Base-by-base conservation (phyloP, 2,888 invertebrate species). In the Apamea crenata region DNA sequence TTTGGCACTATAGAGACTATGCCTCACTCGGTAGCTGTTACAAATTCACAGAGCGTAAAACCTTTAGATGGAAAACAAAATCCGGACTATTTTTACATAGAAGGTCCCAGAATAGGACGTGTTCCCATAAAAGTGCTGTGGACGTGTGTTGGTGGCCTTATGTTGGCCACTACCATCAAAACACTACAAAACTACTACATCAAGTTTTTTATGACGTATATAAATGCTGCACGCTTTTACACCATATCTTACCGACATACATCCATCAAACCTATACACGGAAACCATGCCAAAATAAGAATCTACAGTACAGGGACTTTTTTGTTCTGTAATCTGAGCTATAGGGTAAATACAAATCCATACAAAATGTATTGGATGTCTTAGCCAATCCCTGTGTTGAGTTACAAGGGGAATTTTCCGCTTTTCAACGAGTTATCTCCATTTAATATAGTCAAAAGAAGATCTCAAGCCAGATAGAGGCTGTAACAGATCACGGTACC, bases 401-500 rank as follows among this genome's bases (percentile, higher is more conserved):
- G 32, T 83, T 61, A 77, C 78, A 44, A 61, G 53, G 1, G 18
- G 25, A 61, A 32, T 70, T 78, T 71, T 0, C 29, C 10, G 18
- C n/a, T 85, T 2, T 66, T 40, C 25, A 18, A 59, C 16, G 59
- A 80, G 56, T 21, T 80, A 61, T 72, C 25, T 67, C 29, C 29
- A 65, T 87, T 72, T 82, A 86, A 86, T 67, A 67, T 47, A 61
- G 63, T 25, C n/a, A 71, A 59, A 72, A 71, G 56, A 44, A 73
- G 59, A 72, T 65, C 63, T 40, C 8, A n/a, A 68, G 61, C n/a
- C 65, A 29, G 36, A 36, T 66, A 56, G 36, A 67, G 25, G 44
- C 36, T 47, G 70, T 74, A 70, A 74, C 67, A 76, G 85, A 84
- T 84, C 84, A 80, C 75, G 84, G 36, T 12, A 12, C 59, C 32